Base-by-base conservation (phyloP, 2,113 vertebrate genomes). In the Epinephelus lanceolatus region DNA sequence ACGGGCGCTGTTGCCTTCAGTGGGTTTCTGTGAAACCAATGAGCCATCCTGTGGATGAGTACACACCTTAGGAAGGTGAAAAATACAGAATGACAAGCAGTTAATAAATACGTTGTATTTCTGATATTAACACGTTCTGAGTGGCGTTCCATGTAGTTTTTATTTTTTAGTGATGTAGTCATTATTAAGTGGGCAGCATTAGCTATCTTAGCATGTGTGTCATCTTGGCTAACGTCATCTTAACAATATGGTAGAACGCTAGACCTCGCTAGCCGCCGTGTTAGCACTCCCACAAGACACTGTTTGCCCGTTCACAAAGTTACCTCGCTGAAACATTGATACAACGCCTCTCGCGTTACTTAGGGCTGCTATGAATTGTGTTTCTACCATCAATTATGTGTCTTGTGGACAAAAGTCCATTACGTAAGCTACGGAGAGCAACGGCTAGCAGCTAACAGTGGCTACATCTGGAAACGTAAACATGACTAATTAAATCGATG, bases 11-110 rank as follows among this genome's bases (percentile, higher is more conserved):
- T 99, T 25, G 97, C 97, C 94, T 99, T 99, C 69, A 99, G 83
- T 17, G 98, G 98, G 92, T 99, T 99, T 90, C 98, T 96, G 88
- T 99, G 98, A 95, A 99, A 99, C 98, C 98, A 99, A 72, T 99
- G 98, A 5, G 98, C 97, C 98, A 99, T 99, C 37, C 91, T 97
- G 90, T 78, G 40, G 56, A 60, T 30, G 52, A 55, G 77, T 5
- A 89, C 71, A 89, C 82, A 68, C 90, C 89, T 61, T 53, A 6
- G 8, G 21, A 78, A 37, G 60, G 0, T 30, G n/a, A 12, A 57
- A 59, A 14, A 86, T 0, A 70, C 4, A 60, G 1, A 0, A 30
- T 53, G 45, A 80, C 68, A 84, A 25, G 5, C 33, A 25, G 56
- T 42, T 63, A 30, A 30, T 51, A 4, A 10, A n/a, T 13, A 10